Conservation (phyloP, 2,888 invertebrate genomes). For the Harpalus rufipes region DNA sequence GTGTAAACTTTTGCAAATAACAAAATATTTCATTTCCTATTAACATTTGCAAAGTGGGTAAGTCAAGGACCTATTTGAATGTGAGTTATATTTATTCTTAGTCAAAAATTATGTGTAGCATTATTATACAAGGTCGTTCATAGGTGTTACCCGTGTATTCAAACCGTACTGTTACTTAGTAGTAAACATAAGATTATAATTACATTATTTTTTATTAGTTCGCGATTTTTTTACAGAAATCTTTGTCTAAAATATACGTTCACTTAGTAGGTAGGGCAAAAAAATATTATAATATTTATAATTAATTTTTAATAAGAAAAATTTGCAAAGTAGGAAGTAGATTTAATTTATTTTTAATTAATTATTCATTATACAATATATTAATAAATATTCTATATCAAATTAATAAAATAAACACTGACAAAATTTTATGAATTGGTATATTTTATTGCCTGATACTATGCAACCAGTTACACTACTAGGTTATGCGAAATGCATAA, state of each 20-base stretch:
- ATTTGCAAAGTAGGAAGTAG: background rate
- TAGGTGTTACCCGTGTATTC: background rate
- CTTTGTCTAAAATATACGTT: background rate
- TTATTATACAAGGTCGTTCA: background rate
- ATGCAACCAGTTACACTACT: background rate
- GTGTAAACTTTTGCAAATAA: constrained; percentile 12
- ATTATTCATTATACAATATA: background rate
- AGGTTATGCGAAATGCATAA: background rate
- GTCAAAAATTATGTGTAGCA: constrained; percentile 25
- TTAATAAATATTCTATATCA: no score
- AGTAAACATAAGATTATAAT: background rate
- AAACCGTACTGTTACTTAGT: background rate
- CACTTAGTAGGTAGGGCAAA: background rate
- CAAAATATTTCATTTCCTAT: constrained; percentile 42
- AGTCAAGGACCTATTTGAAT: constrained; percentile 28
- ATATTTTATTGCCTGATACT: background rate
- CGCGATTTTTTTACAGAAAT: background rate
- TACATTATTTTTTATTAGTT: background rate
- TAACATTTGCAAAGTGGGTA: constrained; percentile 32
- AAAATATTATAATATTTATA: background rate
- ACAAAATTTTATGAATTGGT: no score
- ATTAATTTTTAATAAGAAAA: constrained; percentile 1
- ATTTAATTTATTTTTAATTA: background rate
- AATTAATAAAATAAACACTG: no score
- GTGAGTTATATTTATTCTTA: constrained; percentile 10